Conservation (phyloP, 2,797 vertebrate genomes). For the Sebastolobus altivelis region DNA sequence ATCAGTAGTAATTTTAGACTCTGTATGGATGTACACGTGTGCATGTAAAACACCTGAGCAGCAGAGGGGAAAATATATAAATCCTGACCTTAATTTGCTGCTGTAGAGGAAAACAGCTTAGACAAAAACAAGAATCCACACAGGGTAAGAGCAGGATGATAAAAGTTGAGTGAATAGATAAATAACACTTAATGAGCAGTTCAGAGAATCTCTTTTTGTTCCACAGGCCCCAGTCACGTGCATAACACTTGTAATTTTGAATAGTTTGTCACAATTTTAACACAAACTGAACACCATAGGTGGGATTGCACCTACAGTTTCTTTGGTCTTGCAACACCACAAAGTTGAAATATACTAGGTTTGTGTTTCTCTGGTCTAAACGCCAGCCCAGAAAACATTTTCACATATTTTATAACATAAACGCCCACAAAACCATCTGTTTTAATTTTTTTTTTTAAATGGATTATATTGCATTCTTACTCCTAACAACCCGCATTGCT, state of each 20-base stretch:
- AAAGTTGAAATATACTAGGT: neutral
- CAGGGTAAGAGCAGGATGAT: neutral
- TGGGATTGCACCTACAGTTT: neutral
- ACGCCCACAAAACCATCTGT: neutral
- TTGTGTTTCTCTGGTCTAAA: neutral
- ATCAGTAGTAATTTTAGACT: slow-evolving; percentile 9
- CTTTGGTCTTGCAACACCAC: neutral
- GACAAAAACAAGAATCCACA: neutral
- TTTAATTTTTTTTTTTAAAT: neutral
- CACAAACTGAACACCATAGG: neutral
- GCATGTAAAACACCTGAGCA: neutral
- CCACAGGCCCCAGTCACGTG: neutral
- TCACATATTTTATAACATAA: neutral
- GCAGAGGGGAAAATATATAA: neutral
- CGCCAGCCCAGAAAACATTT: neutral
- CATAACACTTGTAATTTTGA: neutral
- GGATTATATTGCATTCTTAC: neutral
- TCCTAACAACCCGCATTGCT: neutral
- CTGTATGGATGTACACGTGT: neutral
- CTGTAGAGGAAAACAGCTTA: neutral
- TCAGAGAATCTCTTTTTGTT: neutral
- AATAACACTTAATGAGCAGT: neutral
- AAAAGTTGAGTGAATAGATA: neutral
- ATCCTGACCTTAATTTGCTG: too few relatives aligned
- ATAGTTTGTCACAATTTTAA: neutral